Evolutionary conservation across 2,797 vertebrate species (phyloP), one percentile per base, ranked within the genome.

Genomic region (Chaenodraco wilsoni): DNA sequence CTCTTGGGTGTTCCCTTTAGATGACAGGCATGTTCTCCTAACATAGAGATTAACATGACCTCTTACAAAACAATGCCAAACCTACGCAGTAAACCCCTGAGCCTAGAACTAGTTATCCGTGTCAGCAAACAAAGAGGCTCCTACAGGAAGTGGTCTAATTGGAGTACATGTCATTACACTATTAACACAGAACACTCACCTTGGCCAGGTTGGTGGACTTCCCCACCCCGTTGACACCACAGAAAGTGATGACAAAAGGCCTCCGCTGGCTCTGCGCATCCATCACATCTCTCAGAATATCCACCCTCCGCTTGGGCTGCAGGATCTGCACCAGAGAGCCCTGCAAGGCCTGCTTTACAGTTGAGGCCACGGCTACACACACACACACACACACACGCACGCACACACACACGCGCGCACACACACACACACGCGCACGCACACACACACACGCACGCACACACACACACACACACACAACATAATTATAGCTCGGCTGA

Each of bases 121-220:
- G 33, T 19, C 3, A 13, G 19, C 40, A 17, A 64, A 31, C 6
- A 1, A 0, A n/a, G 4, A 16, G 16, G 23, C 13, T 27, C 21
- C 45, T 19, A 40, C 19, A 31, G 13, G 9, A 46, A 57, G 9
- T 4, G 1, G 1, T 3, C 8, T 13, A 14, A 11, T 12, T 37
- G 27, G 27, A 27, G 27, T 0, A 31, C 9, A 9, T 16, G 19
- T 5, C 40, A 27, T 19, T 10, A 11, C 1, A 3, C 0, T 11
- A 50, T 31, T 12, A 44, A 45, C 27, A 56, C 2, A 3, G 14
- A 57, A 14, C 14, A 7, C 87, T 76, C 33, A 97, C 98, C 96
- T 99, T 99, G 79, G 98, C 98, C 73, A 99, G 92, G 87, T 99
- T 99, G 69, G 98, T 99, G 67, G 98, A 99, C 67, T 99, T 99